Evolutionary conservation across 2,888 invertebrate species (phyloP), one percentile per base, ranked within the genome.

Genomic region (Lacanobia wlatinum): DNA sequence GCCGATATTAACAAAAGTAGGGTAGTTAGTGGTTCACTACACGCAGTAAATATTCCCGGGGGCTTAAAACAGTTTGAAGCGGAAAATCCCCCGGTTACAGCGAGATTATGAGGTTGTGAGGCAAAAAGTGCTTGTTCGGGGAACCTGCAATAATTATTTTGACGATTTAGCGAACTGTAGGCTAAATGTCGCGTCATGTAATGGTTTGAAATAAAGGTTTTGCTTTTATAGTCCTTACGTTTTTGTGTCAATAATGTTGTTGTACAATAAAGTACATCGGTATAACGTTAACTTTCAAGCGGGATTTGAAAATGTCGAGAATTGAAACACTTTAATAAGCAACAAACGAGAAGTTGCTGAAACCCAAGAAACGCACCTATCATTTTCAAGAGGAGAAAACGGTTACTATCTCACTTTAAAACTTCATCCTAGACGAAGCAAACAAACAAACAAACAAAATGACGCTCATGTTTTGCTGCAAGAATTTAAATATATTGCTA

Each of bases 31-130:
- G 14, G 21, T 52, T 7, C 18, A 50, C 43, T 61, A 40, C 46
- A 59, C 12, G 21, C 28, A 58, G 21, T 69, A 40, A 67, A 69
- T 78, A 55, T 66, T 53, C 61, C 48, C 21, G 0, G 1, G 65
- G 69, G 65, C 28, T 78, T 48, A 48, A 73, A 78, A 53, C 28
- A 58, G 38, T 69, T 62, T 40, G 38, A 58, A 66, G 69, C 28
- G 12, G 50, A 58, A 62, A 73, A 69, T 78, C 12, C 53, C 21
- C 28, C 62, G 58, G 40, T 67, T 34, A 71, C 60, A 53, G 12
- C 12, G 59, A 55, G 56, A 12, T 53, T 43, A 28, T 8, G 60
- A 38, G 18, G 21, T 53, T 43, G 40, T 8, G 60, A 38, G 18
- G 21, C 38, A 55, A 59, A 73, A 53, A 46, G 48, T 59, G 56